These are phyloP conservation scores for Bagarius yarrelli DNA, from an alignment of 2,113 vertebrate species.

Conservation along the genomic window DNA sequence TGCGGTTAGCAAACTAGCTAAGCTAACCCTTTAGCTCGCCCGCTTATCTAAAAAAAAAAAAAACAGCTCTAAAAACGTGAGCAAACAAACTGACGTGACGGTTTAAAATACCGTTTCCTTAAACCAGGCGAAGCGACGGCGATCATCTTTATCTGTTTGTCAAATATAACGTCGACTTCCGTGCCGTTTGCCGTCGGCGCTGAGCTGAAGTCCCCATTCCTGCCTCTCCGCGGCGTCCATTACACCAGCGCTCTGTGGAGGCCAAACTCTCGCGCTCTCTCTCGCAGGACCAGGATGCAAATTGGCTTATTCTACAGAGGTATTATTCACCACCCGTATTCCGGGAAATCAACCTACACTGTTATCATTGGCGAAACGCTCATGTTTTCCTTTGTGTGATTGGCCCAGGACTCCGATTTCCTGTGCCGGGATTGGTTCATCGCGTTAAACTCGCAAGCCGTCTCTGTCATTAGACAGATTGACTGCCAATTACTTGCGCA, in stretches of 20 bases:
- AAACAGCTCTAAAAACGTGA: neutral
- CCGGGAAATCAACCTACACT: neutral
- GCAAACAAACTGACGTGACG: neutral
- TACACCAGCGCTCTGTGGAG: constrained; percentile 13
- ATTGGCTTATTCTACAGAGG: neutral
- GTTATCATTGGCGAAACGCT: neutral
- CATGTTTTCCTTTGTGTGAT: neutral
- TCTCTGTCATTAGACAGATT: neutral
- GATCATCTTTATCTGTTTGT: constrained; percentile 19
- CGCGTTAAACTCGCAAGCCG: neutral
- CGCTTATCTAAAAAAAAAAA: constrained; percentile 41
- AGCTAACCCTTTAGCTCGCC: constrained; percentile 25
- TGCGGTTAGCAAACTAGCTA: constrained; percentile 22
- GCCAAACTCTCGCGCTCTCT: constrained; percentile 26
- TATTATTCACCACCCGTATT: neutral
- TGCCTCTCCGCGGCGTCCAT: constrained; percentile 66
- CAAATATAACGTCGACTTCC: constrained; percentile 43
- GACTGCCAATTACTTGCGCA: neutral
- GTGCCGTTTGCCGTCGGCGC: constrained; percentile 57
- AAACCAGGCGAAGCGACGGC: neutral
- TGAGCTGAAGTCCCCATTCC: constrained; percentile 75
- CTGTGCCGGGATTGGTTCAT: neutral
- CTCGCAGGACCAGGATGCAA: constrained; percentile 28
- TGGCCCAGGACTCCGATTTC: neutral
- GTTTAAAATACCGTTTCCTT: neutral